These are phyloP conservation scores for Ips typographus DNA, from an alignment of 1,140 invertebrate genomes.

Conservation along the genomic window DNA sequence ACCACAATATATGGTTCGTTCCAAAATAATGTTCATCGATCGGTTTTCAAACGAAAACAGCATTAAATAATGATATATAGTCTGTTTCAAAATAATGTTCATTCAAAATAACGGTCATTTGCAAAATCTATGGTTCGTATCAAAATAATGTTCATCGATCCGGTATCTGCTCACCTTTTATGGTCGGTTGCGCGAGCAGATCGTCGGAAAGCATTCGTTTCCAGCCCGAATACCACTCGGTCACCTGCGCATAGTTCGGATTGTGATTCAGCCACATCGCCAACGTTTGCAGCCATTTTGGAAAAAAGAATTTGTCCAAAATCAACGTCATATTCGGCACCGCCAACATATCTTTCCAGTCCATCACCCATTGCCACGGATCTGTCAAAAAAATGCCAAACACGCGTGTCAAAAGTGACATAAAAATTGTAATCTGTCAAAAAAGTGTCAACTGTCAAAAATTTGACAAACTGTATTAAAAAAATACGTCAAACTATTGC, in stretches of 20 bases:
- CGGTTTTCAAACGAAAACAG: no score
- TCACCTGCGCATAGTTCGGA: slow-evolving; percentile 81
- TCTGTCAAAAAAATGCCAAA: slow-evolving; percentile 43
- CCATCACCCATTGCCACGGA: slow-evolving; percentile 76
- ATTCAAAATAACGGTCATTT: no score
- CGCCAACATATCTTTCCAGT: slow-evolving; percentile 81
- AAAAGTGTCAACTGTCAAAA: no score
- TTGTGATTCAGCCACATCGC: slow-evolving; percentile 79
- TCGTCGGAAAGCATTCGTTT: slow-evolving; percentile 73
- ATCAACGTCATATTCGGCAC: slow-evolving; percentile 68
- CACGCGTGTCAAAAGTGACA: slow-evolving; percentile 5
- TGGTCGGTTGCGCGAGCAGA: slow-evolving; percentile 64
- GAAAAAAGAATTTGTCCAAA: slow-evolving; percentile 84
- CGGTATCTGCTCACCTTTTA: slow-evolving; percentile 62
- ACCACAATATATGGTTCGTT: no score
- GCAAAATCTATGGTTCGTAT: no score
- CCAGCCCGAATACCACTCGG: slow-evolving; percentile 88
- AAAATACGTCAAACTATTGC: no score
- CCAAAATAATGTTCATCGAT: no score
- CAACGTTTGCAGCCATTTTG: slow-evolving; percentile 80
- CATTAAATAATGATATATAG: no score
- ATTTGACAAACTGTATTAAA: no score
- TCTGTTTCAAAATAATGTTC: no score
- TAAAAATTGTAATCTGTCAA: neutral
- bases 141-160: no score